Evolutionary conservation across 2,888 invertebrate genomes (phyloP).

Genomic region (Caenorhabditis macrosperma): DNA sequence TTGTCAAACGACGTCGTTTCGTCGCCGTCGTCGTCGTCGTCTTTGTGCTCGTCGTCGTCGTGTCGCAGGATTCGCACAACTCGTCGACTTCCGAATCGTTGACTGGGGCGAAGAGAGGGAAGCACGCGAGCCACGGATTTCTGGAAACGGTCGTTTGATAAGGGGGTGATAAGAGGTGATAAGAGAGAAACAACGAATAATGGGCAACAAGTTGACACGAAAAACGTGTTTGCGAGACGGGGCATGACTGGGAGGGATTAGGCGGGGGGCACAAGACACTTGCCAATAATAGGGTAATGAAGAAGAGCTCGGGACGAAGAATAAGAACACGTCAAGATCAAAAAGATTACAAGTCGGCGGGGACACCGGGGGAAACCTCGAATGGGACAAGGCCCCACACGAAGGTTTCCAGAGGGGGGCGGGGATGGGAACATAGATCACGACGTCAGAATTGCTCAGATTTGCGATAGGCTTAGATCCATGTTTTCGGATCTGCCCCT

Average conservation of each 20-base stretch:
- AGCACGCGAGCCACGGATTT: conserved; percentile 13
- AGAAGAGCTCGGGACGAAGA: too few species aligned
- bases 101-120: conserved; percentile 18
- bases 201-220: conserved; percentile 13
- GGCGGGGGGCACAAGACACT: conserved; percentile 11
- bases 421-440: conserved; percentile 40
- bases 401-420: too few species aligned
- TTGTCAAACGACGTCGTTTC: conserved; percentile 48
- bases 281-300: conserved; percentile 22
- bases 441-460: conserved; percentile 53
- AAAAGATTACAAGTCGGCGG: conserved; percentile 6
- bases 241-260: conserved; percentile 7
- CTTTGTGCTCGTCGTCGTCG: conserved; percentile 37
- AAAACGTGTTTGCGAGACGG: conserved; percentile 22
- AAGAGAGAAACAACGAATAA: background rate
- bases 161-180: conserved; percentile 10
- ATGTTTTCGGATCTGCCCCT: conserved; percentile 48
- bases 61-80: conserved; percentile 34
- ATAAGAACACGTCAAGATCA: conserved; percentile 30
- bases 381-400: background rate
- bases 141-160: conserved; percentile 13
- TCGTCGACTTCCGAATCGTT: conserved; percentile 17
- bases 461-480: conserved; percentile 48
- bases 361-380: background rate
- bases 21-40: conserved; percentile 44